phyloP scores from a whole-genome alignment of 1,140 invertebrate genomes.

The Anastatus disparis region DNA sequence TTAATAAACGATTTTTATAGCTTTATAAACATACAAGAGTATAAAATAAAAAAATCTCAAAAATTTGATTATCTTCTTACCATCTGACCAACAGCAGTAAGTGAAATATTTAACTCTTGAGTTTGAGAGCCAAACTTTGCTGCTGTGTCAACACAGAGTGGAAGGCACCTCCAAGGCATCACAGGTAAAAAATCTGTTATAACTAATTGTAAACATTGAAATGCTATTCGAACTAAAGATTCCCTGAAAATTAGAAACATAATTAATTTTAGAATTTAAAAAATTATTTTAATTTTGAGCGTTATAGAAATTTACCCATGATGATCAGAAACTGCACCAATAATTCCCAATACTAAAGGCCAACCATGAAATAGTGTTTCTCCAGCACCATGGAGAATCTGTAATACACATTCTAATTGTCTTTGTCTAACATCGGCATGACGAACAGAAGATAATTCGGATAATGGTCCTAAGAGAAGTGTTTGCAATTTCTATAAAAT shows the following conservation, averaged over 20 bases:
- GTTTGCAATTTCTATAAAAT: constrained; percentile 80
- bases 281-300: not conserved
- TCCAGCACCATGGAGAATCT: constrained; percentile 92
- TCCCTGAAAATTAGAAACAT: constrained; percentile 74
- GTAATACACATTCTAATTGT: constrained; percentile 93
- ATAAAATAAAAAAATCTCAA: no score
- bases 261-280: not conserved
- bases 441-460: constrained; percentile 87
- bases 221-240: constrained; percentile 90
- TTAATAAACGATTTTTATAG: constrained; percentile 8
- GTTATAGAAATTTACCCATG: constrained; percentile 76
- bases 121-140: constrained; percentile 96
- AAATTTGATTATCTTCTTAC: constrained; percentile 65
- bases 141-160: constrained; percentile 92
- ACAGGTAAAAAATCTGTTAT: constrained; percentile 95
- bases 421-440: constrained; percentile 94
- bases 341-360: constrained; percentile 93
- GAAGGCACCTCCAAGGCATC: constrained; percentile 88
- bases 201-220: constrained; percentile 95
- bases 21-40: no score
- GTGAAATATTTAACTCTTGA: constrained; percentile 96
- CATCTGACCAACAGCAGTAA: constrained; percentile 97
- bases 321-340: constrained; percentile 91
- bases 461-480: constrained; percentile 86
- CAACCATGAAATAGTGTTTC: constrained; percentile 92